phyloP scores from a whole-genome alignment of 2,888 invertebrate species.

The Platynereis dumerilii region DNA sequence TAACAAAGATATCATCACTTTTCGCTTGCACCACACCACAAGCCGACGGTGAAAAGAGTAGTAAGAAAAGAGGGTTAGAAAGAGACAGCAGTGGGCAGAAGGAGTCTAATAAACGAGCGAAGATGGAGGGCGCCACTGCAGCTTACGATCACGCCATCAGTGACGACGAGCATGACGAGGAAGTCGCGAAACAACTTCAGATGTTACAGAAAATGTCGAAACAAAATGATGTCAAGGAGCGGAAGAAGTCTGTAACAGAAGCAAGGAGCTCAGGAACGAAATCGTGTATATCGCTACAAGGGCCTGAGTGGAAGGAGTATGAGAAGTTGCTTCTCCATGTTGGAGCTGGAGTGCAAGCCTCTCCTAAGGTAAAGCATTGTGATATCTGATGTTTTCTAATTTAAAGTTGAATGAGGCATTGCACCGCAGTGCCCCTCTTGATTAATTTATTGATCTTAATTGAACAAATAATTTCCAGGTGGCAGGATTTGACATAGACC shows the following conservation, averaged over 20 bases:
- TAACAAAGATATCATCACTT: too few relatives aligned
- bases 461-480: too few relatives aligned
- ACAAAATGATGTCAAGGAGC: neutral
- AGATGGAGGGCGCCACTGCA: neutral
- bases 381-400: too few relatives aligned
- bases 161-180: neutral
- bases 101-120: neutral
- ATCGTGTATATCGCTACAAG: neutral
- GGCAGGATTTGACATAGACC: constrained; percentile 59
- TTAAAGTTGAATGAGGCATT: too few relatives aligned
- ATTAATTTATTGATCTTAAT: too few relatives aligned
- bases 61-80: neutral
- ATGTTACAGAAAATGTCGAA: neutral
- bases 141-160: neutral
- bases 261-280: neutral
- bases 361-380: too few relatives aligned
- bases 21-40: too few relatives aligned
- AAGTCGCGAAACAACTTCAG: constrained; percentile 4
- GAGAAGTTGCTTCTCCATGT: neutral
- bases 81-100: neutral
- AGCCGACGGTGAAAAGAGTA: too few relatives aligned
- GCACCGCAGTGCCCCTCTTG: too few relatives aligned
- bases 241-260: neutral
- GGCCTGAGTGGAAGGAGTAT: neutral
- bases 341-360: too few relatives aligned